A percentile compares a stretch with the other conserved stretches of the same genome.
Evolutionary conservation across 1,140 invertebrate species (phyloP).

Genomic region (Pseudomyrmex pallidus): DNA sequence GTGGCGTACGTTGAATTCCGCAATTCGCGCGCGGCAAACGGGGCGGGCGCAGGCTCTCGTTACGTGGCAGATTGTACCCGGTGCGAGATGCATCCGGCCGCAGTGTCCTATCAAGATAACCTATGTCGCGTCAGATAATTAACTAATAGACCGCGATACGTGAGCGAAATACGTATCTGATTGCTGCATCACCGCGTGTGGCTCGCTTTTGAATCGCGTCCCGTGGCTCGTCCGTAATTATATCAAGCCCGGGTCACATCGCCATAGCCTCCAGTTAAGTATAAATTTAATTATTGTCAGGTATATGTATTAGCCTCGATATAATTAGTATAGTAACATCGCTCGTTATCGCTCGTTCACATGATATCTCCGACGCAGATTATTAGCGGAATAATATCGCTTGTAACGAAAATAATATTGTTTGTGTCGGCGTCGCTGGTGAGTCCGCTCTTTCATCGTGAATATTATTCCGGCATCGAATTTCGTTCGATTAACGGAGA

Average conservation of each 20-base stretch:
- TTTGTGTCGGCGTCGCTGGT: not conserved
- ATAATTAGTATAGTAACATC: not conserved
- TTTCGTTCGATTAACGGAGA: conserved; percentile 25
- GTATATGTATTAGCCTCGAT: no score
- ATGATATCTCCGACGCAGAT: not conserved
- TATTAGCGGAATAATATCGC: no score
- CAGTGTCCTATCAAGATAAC: conserved; percentile 62
- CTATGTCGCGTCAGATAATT: conserved; percentile 62
- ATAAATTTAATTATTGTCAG: conserved; percentile 48
- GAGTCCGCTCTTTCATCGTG: no score
- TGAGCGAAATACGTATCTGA: conserved; percentile 38
- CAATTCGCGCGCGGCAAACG: conserved; percentile 40
- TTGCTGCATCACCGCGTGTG: conserved; percentile 29
- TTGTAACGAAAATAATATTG: not conserved
- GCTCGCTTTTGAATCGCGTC: conserved; percentile 39
- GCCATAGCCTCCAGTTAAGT: conserved; percentile 25
- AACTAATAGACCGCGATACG: conserved; percentile 60
- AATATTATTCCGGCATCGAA: not conserved
- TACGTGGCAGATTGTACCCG: conserved; percentile 52
- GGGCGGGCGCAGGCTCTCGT: conserved; percentile 42
- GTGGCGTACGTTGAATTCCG: conserved; percentile 40
- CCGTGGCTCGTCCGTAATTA: conserved; percentile 54
- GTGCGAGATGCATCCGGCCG: conserved; percentile 42
- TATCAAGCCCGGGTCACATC: not conserved
- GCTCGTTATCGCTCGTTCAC: no score